Evolutionary conservation across 2,888 invertebrate species (phyloP).

Genomic region (Mantis religiosa): DNA sequence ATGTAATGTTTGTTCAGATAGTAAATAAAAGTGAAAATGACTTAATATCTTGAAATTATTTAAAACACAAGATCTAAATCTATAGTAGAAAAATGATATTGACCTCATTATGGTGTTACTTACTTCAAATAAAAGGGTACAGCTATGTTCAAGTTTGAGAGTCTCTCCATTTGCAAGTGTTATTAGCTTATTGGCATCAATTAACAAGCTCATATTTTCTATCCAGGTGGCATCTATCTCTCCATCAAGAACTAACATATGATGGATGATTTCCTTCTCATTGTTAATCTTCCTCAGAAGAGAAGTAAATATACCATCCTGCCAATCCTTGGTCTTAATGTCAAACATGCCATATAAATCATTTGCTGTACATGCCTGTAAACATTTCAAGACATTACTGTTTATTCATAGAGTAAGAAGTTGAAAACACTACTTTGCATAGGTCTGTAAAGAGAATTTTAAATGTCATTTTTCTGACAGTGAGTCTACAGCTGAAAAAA

Average conservation of each 20-base stretch:
- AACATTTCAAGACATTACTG: background rate
- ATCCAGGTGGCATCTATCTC: background rate
- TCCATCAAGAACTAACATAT: background rate
- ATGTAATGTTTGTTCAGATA: too few relatives aligned
- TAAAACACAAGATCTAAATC: too few relatives aligned
- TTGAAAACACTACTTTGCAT: too few relatives aligned
- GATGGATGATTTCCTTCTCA: background rate
- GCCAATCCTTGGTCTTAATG: background rate
- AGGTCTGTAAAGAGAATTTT: too few relatives aligned
- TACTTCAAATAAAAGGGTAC: background rate
- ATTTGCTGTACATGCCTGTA: background rate
- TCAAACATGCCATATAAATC: background rate
- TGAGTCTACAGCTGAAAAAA: too few relatives aligned
- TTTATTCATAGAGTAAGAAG: too few relatives aligned
- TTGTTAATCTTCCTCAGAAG: background rate
- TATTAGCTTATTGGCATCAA: background rate
- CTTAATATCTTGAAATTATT: too few relatives aligned
- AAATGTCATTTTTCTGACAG: too few relatives aligned
- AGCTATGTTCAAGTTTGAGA: background rate
- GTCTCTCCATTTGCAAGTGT: background rate
- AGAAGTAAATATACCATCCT: background rate
- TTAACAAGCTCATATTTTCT: background rate
- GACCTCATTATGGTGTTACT: background rate
- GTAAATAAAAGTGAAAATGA: too few relatives aligned
- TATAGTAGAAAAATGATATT: too few relatives aligned